These are phyloP conservation scores for Haliclona indistincta DNA, from an alignment of 37 sponge, comb jelly and placozoan species.

Conservation along the genomic window DNA sequence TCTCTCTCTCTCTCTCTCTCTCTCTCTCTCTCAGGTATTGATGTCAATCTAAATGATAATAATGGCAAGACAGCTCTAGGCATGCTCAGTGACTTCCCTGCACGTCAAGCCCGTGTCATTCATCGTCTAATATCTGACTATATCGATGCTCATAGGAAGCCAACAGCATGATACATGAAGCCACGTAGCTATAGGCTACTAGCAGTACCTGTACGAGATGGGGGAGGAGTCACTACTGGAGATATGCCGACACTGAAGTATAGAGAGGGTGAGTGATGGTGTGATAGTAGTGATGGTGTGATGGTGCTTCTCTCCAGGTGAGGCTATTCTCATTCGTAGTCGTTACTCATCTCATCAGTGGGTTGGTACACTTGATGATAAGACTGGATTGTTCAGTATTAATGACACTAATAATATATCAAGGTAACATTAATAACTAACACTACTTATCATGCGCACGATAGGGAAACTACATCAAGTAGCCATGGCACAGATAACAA, in stretches of 20 bases:
- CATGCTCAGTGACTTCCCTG: conserved; percentile 32
- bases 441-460: background rate
- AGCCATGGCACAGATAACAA: background rate
- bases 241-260: background rate
- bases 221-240: background rate
- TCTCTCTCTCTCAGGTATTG: conserved; percentile 30
- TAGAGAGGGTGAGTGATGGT: background rate
- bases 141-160: background rate
- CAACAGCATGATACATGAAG: background rate
- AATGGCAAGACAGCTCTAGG: conserved; percentile 54
- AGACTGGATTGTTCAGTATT: conserved; percentile 50
- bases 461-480: conserved; percentile 1
- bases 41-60: conserved; percentile 38
- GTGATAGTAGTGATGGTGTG: too few relatives aligned
- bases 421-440: background rate
- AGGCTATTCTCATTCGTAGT: background rate
- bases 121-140: conserved; percentile 30
- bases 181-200: background rate
- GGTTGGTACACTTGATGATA: conserved; percentile 27
- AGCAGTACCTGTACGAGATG: background rate
- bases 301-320: too few relatives aligned
- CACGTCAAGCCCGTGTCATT: conserved; percentile 27
- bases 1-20: too few relatives aligned
- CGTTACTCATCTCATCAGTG: conserved; percentile 11
- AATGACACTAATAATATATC: conserved; percentile 47